These are phyloP conservation scores for Pachycephala philippinensis DNA, from an alignment of 2,113 vertebrate species.

Conservation along the genomic window DNA sequence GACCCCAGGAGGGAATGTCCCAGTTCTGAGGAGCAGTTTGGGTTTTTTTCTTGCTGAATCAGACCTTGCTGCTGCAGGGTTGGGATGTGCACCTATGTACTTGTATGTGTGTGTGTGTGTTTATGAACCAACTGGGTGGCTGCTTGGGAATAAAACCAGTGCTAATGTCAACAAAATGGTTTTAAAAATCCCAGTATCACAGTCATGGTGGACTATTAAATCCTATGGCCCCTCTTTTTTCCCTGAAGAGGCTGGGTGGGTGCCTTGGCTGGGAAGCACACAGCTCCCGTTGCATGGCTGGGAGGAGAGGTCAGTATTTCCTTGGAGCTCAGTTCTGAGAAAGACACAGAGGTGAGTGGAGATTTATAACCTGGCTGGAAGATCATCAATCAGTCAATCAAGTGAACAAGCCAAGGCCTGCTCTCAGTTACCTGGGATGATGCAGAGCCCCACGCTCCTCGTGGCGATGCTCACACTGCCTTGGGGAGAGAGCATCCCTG, in stretches of 20 bases:
- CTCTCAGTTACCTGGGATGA: neutral
- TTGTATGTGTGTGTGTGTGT: neutral
- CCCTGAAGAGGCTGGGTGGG: neutral
- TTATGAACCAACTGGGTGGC: neutral
- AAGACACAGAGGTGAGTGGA: neutral
- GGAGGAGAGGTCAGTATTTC: neutral
- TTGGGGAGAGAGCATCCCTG: neutral
- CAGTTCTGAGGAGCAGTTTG: neutral
- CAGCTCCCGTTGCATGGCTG: fast-evolving
- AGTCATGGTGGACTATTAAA: neutral
- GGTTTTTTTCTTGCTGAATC: neutral
- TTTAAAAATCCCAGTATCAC: neutral
- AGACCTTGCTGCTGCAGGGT: neutral
- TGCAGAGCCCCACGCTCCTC: neutral
- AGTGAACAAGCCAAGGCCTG: neutral
- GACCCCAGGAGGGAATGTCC: neutral
- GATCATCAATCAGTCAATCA: neutral
- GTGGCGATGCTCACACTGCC: fast-evolving
- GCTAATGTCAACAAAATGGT: neutral
- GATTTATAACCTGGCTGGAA: neutral
- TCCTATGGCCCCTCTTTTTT: neutral
- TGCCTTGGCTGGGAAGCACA: fast-evolving
- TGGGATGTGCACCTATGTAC: neutral
- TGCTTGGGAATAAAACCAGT: neutral
- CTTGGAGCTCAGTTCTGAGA: neutral